phyloP scores from a whole-genome alignment of 2,888 invertebrate genomes.

The Conistra vaccinii region DNA sequence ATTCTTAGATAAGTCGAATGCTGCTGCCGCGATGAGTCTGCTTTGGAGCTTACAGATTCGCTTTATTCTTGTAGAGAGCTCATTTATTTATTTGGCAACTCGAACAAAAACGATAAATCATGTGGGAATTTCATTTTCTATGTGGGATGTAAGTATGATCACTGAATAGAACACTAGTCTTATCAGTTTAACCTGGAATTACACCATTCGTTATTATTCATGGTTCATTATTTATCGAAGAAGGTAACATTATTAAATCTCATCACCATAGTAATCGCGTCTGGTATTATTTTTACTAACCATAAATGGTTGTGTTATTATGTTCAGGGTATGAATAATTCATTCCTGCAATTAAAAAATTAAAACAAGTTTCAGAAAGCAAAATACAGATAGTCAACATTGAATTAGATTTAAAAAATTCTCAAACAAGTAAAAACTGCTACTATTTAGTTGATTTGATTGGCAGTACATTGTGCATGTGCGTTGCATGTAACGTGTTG shows the following conservation, averaged over 20 bases:
- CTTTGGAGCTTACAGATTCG: constrained; percentile 46
- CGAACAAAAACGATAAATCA: not conserved
- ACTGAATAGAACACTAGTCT: not conserved
- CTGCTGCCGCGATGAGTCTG: constrained; percentile 48
- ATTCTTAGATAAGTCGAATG: constrained; percentile 12
- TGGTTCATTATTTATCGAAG: not conserved
- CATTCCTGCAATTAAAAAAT: not conserved
- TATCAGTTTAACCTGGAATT: constrained; percentile 4
- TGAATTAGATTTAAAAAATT: not conserved
- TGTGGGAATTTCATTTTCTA: not conserved
- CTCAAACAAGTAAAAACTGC: not conserved
- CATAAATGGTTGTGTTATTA: not conserved
- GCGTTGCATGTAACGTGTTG: constrained; percentile 46
- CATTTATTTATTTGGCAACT: constrained; percentile 12
- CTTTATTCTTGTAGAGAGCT: constrained; percentile 18
- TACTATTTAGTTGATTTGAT: constrained; percentile 22
- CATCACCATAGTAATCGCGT: not conserved
- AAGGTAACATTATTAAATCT: not conserved
- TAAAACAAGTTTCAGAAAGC: not conserved
- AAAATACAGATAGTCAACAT: not conserved
- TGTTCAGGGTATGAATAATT: not conserved
- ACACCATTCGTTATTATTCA: constrained; percentile 2
- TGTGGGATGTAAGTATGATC: not conserved
- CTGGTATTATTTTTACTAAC: not conserved
- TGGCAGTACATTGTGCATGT: constrained; percentile 51